A percentile compares a stretch with the other conserved stretches of the same genome.
These are phyloP conservation scores for Galbula dea DNA, from an alignment of 2,113 vertebrate species.

Conservation along the genomic window DNA sequence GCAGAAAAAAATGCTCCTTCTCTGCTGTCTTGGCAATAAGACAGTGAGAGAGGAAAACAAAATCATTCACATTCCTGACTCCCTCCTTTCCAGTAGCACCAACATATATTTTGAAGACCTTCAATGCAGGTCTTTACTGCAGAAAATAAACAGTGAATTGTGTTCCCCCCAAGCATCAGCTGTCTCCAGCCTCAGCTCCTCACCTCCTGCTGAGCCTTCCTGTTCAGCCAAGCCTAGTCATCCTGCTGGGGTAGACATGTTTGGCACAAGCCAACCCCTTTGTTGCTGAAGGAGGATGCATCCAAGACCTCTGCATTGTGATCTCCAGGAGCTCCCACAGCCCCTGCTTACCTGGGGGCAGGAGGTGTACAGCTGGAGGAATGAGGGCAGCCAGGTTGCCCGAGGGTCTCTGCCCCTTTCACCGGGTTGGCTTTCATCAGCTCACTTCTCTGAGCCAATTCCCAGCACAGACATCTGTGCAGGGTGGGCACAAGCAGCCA, in stretches of 20 bases:
- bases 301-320: background rate
- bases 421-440: background rate
- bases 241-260: too few relatives aligned
- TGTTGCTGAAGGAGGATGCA: background rate
- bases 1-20: background rate
- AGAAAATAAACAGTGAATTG: constrained; percentile 12
- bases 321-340: background rate
- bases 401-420: background rate
- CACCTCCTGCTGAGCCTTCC: background rate
- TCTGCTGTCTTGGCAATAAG: constrained; percentile 15
- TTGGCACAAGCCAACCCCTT: background rate
- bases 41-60: background rate
- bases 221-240: background rate
- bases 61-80: background rate
- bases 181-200: background rate
- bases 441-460: background rate
- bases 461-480: background rate
- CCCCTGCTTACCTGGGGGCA: background rate
- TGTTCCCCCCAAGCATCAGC: background rate
- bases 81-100: background rate
- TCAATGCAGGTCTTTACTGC: background rate
- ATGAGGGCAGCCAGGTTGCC: accelerated
- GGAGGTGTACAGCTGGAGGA: background rate
- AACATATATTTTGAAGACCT: background rate
- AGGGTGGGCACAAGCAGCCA: background rate